phyloP scores from a whole-genome alignment of 92 coral and sea anemone species.

The Porites lobata region DNA sequence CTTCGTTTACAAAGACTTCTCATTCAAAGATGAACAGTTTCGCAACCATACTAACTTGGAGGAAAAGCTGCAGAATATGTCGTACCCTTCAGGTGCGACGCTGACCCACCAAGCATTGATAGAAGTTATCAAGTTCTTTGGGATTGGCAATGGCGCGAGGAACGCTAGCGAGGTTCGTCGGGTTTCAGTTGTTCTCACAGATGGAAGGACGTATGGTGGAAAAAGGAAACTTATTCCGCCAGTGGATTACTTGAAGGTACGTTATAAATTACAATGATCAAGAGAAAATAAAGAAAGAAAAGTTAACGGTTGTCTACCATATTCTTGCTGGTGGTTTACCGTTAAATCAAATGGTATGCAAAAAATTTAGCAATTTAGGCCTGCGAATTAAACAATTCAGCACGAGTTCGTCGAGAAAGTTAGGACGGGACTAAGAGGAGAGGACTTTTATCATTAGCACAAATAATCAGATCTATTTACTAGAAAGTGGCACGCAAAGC shows the following conservation, averaged over 20 bases:
- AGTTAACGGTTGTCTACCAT: too few species aligned
- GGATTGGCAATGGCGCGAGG: constrained; percentile 29
- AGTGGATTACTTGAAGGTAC: constrained; percentile 38
- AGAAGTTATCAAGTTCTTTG: constrained; percentile 14
- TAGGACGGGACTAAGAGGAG: too few species aligned
- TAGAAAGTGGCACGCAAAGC: too few species aligned
- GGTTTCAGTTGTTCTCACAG: constrained; percentile 35
- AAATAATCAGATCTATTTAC: too few species aligned
- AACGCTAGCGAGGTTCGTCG: not conserved
- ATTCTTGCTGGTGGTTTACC: too few species aligned
- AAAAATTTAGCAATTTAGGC: too few species aligned
- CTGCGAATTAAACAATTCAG: too few species aligned
- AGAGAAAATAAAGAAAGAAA: not conserved
- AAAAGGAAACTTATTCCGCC: constrained; percentile 11
- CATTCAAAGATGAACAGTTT: constrained; percentile 31
- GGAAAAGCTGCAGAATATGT: constrained; percentile 20
- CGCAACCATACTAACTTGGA: constrained; percentile 19
- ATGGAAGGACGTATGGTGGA: constrained; percentile 50
- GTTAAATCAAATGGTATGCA: too few species aligned
- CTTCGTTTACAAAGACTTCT: constrained; percentile 41
- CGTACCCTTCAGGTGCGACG: constrained; percentile 45
- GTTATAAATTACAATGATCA: not conserved
- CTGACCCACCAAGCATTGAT: constrained; percentile 42
- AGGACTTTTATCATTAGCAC: too few species aligned
- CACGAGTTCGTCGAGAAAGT: too few species aligned